Evolutionary conservation across 2,797 vertebrate genomes (phyloP).

Genomic region (Pseudocheirus occidentalis): DNA sequence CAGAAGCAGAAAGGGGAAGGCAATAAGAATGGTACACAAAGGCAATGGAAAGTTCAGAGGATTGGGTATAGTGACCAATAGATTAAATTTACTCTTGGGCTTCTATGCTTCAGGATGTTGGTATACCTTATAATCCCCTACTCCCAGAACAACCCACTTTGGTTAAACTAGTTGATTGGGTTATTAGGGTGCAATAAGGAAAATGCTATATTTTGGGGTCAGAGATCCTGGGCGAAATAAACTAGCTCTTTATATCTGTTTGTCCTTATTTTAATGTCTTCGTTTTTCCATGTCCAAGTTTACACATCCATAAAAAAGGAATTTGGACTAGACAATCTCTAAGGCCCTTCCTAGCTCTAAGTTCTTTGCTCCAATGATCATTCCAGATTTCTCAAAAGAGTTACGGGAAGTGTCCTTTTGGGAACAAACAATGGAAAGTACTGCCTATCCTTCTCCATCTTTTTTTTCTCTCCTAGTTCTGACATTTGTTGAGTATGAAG

Average conservation of each 20-base stretch:
- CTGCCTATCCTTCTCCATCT: background rate
- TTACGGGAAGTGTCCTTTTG: background rate
- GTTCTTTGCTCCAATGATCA: background rate
- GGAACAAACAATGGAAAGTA: background rate
- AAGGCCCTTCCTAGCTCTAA: background rate
- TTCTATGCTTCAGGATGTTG: background rate
- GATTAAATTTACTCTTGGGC: background rate
- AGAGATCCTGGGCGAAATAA: background rate
- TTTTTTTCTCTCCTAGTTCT: background rate
- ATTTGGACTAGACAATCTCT: background rate
- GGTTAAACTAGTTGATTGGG: background rate
- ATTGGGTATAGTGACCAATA: background rate
- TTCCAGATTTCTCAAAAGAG: background rate
- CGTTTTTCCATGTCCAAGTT: background rate
- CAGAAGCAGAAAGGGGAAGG: background rate
- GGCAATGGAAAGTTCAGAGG: background rate
- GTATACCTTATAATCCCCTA: background rate
- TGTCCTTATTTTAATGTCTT: background rate
- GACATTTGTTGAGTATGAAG: background rate
- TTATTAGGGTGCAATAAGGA: background rate
- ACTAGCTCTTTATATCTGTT: background rate
- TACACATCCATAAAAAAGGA: background rate
- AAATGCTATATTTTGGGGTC: background rate
- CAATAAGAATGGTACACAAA: background rate
- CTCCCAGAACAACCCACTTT: background rate